Evolutionary conservation across 2,888 invertebrate genomes (phyloP).

Genomic region (Ferdinandea cuprea): DNA sequence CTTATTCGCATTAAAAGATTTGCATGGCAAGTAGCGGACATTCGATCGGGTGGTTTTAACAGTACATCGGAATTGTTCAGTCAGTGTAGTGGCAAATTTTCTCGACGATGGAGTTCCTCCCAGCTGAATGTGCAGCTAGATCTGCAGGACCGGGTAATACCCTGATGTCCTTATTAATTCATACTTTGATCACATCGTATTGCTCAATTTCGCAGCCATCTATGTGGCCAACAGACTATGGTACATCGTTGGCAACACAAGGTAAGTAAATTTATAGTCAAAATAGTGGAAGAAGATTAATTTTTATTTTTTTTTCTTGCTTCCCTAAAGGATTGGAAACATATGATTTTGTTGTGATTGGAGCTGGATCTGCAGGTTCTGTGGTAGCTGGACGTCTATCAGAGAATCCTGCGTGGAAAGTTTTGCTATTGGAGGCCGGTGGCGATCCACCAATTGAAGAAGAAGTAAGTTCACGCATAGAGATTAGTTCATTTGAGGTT

Average conservation of each 20-base stretch:
- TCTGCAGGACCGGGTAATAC: conserved; percentile 82
- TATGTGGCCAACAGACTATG: conserved; percentile 85
- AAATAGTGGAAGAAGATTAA: conserved; percentile 35
- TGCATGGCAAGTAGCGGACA: not conserved
- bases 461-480: conserved; percentile 79
- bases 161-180: conserved; percentile 85
- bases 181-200: conserved; percentile 85
- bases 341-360: conserved; percentile 86
- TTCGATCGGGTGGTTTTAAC: too few relatives aligned
- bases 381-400: conserved; percentile 87
- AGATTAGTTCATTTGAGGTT: too few relatives aligned
- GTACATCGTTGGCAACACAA: conserved; percentile 79
- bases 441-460: conserved; percentile 86
- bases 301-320: too few relatives aligned
- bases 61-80: too few relatives aligned
- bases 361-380: conserved; percentile 86
- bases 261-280: too few relatives aligned
- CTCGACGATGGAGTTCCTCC: conserved; percentile 82
- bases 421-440: conserved; percentile 91
- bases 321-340: conserved; percentile 70
- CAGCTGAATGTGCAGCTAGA: conserved; percentile 80
- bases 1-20: too few relatives aligned
- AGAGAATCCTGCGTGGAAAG: conserved; percentile 89
- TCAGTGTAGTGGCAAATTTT: conserved; percentile 81
- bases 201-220: conserved; percentile 85